phyloP scores from a whole-genome alignment of 2,797 vertebrate species.

The Pseudotriccus pelzelni region DNA sequence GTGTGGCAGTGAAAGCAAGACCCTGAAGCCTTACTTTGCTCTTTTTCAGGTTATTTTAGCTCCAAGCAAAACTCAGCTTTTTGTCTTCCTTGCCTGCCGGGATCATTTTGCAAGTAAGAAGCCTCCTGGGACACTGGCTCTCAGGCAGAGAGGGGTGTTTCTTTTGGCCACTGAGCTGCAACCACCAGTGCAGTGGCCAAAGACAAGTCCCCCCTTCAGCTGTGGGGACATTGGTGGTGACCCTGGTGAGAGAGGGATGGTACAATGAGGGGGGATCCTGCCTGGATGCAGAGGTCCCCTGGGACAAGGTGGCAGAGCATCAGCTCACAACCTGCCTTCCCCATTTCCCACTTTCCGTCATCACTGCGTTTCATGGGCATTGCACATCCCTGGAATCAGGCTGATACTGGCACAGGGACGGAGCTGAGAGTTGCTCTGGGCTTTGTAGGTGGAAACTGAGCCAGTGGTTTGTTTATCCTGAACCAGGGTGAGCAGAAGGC shows the following conservation, averaged over 20 bases:
- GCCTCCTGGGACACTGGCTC: not conserved
- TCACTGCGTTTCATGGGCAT: fast-evolving
- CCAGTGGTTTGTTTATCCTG: not conserved
- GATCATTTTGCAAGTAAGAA: conserved; percentile 88
- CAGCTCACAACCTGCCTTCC: not conserved
- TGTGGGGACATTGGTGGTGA: not conserved
- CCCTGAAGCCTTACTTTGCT: not conserved
- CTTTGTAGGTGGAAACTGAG: not conserved
- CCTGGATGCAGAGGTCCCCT: not conserved
- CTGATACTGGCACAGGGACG: fast-evolving
- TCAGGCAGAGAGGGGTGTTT: not conserved
- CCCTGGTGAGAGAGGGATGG: not conserved
- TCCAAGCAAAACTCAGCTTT: conserved; percentile 75
- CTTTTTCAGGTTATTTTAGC: conserved; percentile 81
- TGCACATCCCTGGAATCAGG: not conserved
- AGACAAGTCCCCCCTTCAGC: not conserved
- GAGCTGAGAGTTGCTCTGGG: not conserved
- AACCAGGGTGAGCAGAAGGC: not conserved
- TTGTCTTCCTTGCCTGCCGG: conserved; percentile 80
- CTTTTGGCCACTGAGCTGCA: not conserved
- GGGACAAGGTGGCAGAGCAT: not conserved
- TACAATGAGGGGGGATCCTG: not conserved
- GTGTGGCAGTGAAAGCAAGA: not conserved
- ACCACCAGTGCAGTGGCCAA: not conserved
- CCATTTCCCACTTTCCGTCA: fast-evolving